A percentile compares a stretch with the other conserved stretches of the same genome.
phyloP scores from a whole-genome alignment of 1,140 invertebrate species.

The Cryptotermes secundus region DNA sequence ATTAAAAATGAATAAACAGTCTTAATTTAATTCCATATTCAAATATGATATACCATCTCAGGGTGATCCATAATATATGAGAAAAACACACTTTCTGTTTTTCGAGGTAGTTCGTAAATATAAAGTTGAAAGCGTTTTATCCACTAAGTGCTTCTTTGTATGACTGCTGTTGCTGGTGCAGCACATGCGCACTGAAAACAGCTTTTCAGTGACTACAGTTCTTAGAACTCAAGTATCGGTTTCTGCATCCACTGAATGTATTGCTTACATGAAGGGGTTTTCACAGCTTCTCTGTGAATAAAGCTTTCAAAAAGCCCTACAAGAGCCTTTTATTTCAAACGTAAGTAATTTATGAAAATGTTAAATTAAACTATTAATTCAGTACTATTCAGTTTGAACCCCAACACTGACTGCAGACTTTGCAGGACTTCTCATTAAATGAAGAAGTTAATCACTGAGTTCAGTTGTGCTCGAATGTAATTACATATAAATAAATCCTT shows the following conservation, averaged over 20 bases:
- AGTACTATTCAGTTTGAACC: no score
- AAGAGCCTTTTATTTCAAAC: neutral
- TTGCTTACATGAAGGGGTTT: neutral
- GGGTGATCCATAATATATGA: no score
- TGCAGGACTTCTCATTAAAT: no score
- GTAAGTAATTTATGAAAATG: neutral
- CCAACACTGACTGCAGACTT: no score
- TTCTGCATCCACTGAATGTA: neutral
- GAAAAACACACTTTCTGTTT: no score
- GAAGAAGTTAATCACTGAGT: no score
- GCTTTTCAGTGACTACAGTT: neutral
- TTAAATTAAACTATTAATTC: constrained; percentile 2
- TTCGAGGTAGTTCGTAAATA: neutral
- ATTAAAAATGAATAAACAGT: no score
- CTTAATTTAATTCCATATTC: no score
- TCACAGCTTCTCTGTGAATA: no score
- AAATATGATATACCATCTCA: no score
- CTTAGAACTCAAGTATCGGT: neutral
- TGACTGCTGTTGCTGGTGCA: neutral
- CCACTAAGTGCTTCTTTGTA: constrained; percentile 4
- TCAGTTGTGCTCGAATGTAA: no score
- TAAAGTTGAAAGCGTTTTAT: neutral
- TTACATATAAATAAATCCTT: no score
- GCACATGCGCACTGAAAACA: neutral
- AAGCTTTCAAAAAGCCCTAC: neutral